These are phyloP conservation scores for Datnioides undecimradiatus DNA, from an alignment of 2,113 vertebrate genomes.

Conservation along the genomic window DNA sequence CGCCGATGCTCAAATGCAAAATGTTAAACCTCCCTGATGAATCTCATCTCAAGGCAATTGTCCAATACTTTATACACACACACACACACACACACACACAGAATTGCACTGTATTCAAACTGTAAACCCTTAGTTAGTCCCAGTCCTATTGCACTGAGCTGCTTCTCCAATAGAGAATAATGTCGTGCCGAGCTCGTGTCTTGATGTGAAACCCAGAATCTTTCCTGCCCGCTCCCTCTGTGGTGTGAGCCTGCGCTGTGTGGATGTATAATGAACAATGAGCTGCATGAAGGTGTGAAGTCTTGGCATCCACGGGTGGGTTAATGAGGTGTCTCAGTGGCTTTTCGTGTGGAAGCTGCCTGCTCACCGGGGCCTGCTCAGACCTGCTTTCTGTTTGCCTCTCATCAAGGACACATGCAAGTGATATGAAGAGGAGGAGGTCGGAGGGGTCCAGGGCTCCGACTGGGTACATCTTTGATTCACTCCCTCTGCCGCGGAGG, in stretches of 20 bases:
- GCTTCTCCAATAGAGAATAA: not conserved
- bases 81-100: constrained; percentile 9
- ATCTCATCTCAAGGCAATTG: constrained; percentile 17
- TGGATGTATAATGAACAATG: constrained; percentile 43
- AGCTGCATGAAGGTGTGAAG: constrained; percentile 44
- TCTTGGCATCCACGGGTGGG: constrained; percentile 31
- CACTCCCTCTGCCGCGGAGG: not conserved
- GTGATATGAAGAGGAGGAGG: constrained; percentile 23
- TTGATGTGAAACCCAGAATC: constrained; percentile 37
- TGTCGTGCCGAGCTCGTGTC: constrained; percentile 38
- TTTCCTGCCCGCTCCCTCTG: constrained; percentile 18
- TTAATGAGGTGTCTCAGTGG: constrained; percentile 23
- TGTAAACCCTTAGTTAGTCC: not conserved
- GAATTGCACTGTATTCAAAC: constrained; percentile 13
- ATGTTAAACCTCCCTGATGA: constrained; percentile 1
- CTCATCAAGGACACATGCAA: constrained; percentile 31
- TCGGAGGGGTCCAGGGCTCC: constrained; percentile 14
- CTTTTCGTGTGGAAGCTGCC: constrained; percentile 29
- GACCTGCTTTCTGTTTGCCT: constrained; percentile 41
- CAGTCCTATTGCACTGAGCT: constrained; percentile 1
- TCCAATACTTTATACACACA: constrained; percentile 8
- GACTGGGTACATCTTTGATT: not conserved
- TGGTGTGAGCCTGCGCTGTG: constrained; percentile 29
- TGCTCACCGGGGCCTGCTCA: constrained; percentile 40
- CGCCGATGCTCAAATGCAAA: constrained; percentile 13